A percentile compares a stretch with the other conserved stretches of the same genome.
phyloP scores from a whole-genome alignment of 2,797 vertebrate genomes.

The Sparidentex hasta region DNA sequence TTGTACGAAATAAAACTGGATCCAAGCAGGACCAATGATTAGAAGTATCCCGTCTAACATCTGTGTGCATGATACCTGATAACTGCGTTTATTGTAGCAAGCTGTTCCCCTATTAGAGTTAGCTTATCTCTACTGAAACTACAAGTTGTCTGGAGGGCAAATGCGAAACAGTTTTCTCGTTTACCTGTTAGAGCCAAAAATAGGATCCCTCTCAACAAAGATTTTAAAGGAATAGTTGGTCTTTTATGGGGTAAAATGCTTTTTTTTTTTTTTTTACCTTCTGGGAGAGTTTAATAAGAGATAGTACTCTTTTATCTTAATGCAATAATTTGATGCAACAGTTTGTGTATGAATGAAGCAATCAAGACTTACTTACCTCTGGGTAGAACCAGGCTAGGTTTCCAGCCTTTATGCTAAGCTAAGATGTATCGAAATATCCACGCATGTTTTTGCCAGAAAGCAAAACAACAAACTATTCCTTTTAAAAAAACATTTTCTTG shows the following conservation, averaged over 20 bases:
- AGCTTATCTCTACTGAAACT: neutral
- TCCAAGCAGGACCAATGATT: conserved; percentile 5
- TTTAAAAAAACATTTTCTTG: no score
- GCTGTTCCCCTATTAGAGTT: neutral
- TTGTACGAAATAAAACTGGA: conserved; percentile 5
- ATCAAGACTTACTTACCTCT: no score
- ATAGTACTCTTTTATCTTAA: no score
- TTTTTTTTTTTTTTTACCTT: neutral
- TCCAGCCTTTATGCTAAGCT: no score
- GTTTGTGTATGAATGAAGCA: no score
- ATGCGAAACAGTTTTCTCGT: neutral
- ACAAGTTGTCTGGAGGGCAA: conserved; percentile 1
- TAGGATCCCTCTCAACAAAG: neutral
- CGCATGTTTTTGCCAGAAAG: no score
- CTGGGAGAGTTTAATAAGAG: no score
- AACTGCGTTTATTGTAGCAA: conserved; percentile 7
- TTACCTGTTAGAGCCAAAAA: neutral
- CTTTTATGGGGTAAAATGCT: neutral
- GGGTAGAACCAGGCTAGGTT: no score
- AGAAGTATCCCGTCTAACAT: neutral
- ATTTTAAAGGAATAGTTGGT: neutral
- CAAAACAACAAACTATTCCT: no score
- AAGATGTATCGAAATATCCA: no score
- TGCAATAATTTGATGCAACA: no score
- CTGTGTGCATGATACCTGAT: conserved; percentile 1